Percentiles rank a stretch among this genome's conserved stretches.
phyloP scores from a whole-genome alignment of 2,113 vertebrate genomes.

The Cebus imitator region DNA sequence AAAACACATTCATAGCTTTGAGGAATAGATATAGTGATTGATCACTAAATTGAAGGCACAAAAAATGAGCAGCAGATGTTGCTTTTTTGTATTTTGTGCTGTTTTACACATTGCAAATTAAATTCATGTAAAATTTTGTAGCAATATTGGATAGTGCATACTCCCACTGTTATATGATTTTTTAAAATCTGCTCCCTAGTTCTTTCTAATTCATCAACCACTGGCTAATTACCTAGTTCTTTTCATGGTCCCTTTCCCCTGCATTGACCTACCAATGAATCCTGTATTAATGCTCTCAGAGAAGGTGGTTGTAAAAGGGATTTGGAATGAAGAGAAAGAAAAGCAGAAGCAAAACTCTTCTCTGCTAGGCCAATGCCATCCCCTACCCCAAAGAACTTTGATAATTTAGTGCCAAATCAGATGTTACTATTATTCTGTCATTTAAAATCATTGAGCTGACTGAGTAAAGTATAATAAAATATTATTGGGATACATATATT shows the following conservation, averaged over 20 bases:
- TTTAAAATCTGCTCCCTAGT: background rate
- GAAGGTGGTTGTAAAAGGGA: background rate
- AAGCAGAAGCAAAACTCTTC: background rate
- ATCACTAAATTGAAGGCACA: conserved; percentile 60
- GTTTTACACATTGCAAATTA: conserved; percentile 44
- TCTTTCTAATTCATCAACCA: background rate
- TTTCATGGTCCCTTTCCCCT: background rate
- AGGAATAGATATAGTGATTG: conserved; percentile 72
- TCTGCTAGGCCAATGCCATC: background rate
- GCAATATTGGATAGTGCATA: background rate
- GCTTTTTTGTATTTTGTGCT: conserved; percentile 57
- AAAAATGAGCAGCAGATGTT: conserved; percentile 26
- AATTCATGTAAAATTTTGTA: background rate
- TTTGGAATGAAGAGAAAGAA: background rate
- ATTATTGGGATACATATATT: background rate
- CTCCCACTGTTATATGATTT: background rate
- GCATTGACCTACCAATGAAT: background rate
- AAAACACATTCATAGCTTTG: conserved; percentile 71
- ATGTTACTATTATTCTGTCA: background rate
- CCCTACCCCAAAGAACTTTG: background rate
- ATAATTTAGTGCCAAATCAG: background rate
- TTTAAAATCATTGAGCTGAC: background rate
- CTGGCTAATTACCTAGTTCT: background rate
- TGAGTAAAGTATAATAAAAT: background rate
- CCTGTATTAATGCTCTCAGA: background rate